Evolutionary conservation across 2,113 vertebrate species (phyloP).

Genomic region (Albula glossodonta): DNA sequence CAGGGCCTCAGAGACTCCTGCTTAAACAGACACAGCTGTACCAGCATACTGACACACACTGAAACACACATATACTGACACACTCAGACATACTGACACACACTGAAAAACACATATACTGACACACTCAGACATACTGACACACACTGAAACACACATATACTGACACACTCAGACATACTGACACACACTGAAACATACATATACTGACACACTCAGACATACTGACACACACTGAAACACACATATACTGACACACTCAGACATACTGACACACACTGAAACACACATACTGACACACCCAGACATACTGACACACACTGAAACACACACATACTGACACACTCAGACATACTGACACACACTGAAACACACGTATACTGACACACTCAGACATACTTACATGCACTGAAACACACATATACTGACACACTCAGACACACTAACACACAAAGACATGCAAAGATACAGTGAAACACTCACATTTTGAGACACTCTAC

Average conservation of each 20-base stretch:
- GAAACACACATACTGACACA: background rate
- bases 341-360: background rate
- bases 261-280: background rate
- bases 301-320: background rate
- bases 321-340: background rate
- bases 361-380: background rate
- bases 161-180: background rate
- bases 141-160: background rate
- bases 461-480: background rate
- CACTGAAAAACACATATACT: background rate
- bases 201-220: background rate
- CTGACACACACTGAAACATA: no score
- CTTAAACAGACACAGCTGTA: slow-evolving; percentile 5
- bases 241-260: background rate
- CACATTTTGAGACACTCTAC: background rate
- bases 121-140: background rate
- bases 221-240: background rate
- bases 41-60: background rate
- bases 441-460: background rate
- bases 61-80: background rate
- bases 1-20: slow-evolving; percentile 18
- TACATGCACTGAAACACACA: background rate
- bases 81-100: background rate
- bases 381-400: background rate
- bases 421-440: background rate